Percentiles rank a stretch among this genome's conserved stretches.
These are phyloP conservation scores for Cyrtodaria siliqua DNA, from an alignment of 2,888 invertebrate species.

Conservation along the genomic window DNA sequence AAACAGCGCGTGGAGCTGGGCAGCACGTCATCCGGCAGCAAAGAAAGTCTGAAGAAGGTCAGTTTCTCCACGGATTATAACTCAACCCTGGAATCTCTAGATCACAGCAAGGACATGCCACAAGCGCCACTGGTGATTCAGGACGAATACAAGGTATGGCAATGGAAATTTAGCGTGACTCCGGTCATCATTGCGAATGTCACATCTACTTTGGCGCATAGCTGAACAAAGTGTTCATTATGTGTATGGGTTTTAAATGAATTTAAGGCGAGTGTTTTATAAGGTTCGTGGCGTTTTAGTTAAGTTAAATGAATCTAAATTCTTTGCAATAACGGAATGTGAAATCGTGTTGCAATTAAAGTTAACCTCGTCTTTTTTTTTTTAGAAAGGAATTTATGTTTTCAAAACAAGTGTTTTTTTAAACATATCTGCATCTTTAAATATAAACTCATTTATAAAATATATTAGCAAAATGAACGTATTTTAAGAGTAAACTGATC, in stretches of 20 bases:
- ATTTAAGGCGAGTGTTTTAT: background rate
- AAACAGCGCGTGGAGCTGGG: slow-evolving; percentile 34
- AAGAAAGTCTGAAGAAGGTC: slow-evolving; percentile 62
- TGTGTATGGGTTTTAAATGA: background rate
- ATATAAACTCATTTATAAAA: too few species aligned
- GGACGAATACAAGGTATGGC: slow-evolving; percentile 49
- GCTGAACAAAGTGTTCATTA: too few species aligned
- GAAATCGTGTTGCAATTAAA: background rate
- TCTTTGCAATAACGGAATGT: too few species aligned
- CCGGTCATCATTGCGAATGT: too few species aligned
- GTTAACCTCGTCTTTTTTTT: too few species aligned
- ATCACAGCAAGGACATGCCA: slow-evolving; percentile 43
- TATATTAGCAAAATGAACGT: too few species aligned
- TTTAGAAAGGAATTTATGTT: too few species aligned
- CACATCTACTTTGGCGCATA: too few species aligned
- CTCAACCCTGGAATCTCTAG: slow-evolving; percentile 41
- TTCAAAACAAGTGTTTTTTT: too few species aligned
- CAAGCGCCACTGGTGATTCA: slow-evolving; percentile 46
- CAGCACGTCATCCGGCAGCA: slow-evolving; percentile 41
- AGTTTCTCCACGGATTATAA: slow-evolving; percentile 56
- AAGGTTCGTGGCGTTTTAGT: background rate
- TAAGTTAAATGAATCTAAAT: too few species aligned
- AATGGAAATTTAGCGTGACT: background rate
- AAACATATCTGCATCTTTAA: too few species aligned
- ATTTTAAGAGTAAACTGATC: too few species aligned